These are phyloP conservation scores for Apotomis capreana DNA, from an alignment of 2,888 invertebrate species.

Conservation along the genomic window DNA sequence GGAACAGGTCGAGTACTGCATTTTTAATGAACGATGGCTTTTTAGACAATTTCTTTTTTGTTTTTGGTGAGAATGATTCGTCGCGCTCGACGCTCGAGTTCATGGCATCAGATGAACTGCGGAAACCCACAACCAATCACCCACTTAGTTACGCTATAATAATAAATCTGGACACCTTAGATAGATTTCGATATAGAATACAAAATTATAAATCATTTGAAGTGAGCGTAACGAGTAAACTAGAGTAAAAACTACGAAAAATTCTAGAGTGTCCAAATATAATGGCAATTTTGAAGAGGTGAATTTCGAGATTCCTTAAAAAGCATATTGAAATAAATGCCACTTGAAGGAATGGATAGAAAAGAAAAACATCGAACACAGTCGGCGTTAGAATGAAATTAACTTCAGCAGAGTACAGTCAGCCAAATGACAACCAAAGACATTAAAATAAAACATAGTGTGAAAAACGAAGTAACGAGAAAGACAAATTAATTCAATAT, in stretches of 20 bases:
- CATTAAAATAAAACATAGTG: constrained; percentile 44
- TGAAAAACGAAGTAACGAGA: constrained; percentile 43
- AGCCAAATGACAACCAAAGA: constrained; percentile 42
- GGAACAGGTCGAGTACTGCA: constrained; percentile 80
- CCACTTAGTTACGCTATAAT: constrained; percentile 80
- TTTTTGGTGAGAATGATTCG: constrained; percentile 81
- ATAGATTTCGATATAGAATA: constrained; percentile 54
- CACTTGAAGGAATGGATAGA: constrained; percentile 43
- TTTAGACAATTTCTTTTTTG: constrained; percentile 83
- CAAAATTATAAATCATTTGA: constrained; percentile 16
- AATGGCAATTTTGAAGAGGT: constrained; percentile 65
- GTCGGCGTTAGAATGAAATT: constrained; percentile 11
- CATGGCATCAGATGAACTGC: constrained; percentile 80
- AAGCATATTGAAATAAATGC: constrained; percentile 81
- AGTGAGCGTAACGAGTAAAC: neutral
- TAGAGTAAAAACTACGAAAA: constrained; percentile 6
- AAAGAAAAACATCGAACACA: constrained; percentile 30
- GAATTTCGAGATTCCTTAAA: constrained; percentile 71
- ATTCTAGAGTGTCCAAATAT: constrained; percentile 65
- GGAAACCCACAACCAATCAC: constrained; percentile 82
- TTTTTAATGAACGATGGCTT: constrained; percentile 82
- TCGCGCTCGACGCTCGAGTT: constrained; percentile 80
- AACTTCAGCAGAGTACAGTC: constrained; percentile 20
- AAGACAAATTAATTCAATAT: constrained; percentile 76
- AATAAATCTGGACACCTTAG: constrained; percentile 64